These are phyloP conservation scores for Channa maculata DNA, from an alignment of 2,113 vertebrate species.

Conservation along the genomic window DNA sequence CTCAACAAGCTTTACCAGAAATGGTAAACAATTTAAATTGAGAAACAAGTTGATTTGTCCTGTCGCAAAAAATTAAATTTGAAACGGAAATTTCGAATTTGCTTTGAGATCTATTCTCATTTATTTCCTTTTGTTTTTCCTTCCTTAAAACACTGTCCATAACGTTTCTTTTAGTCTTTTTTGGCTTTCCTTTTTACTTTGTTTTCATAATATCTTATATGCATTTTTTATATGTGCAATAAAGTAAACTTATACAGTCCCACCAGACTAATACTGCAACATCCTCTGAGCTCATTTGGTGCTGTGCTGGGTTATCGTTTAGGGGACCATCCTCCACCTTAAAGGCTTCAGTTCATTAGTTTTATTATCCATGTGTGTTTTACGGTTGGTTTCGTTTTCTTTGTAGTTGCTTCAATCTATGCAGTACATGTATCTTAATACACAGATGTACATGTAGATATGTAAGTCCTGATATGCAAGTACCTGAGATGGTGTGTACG, in stretches of 20 bases:
- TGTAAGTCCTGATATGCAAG: no score
- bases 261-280: not conserved
- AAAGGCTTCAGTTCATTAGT: constrained; percentile 17
- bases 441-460: no score
- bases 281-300: constrained; percentile 14
- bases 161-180: not conserved
- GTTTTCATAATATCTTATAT: not conserved
- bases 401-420: no score
- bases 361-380: not conserved
- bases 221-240: constrained; percentile 13
- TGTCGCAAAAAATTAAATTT: not conserved
- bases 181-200: constrained; percentile 6
- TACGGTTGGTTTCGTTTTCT: no score
- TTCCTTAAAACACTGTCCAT: not conserved
- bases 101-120: no score
- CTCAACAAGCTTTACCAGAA: not conserved
- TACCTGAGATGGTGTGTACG: no score
- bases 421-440: no score
- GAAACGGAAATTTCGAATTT: not conserved
- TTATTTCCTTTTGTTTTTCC: no score
- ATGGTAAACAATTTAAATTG: not conserved
- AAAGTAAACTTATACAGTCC: constrained; percentile 1
- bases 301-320: not conserved
- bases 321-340: not conserved
- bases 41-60: not conserved